Base-by-base conservation (phyloP, 1,140 invertebrate genomes). In the Rhynchophorus ferrugineus region DNA sequence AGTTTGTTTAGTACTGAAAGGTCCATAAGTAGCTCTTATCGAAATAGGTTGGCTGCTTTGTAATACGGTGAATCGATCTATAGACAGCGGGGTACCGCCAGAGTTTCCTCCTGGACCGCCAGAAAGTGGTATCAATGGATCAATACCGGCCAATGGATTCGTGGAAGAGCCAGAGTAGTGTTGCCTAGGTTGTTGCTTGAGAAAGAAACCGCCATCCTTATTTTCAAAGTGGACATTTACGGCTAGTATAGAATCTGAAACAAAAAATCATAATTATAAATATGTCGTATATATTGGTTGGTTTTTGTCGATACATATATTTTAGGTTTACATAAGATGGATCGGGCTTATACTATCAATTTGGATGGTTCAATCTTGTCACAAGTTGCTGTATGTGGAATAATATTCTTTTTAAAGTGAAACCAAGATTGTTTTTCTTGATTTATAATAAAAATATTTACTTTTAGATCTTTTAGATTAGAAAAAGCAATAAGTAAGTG, bases 1-100 rank as follows among this genome's bases (percentile, higher is more conserved):
- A 1, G 89, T 93, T 70, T 94, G 89, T 63, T 92, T 92, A 20
- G 89, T 92, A 54, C 87, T 90, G 71, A 94, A 94, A 1, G 91
- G 91, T 2, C 91, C 91, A 61, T 93, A 94, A 3, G 85, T 89
- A 6, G 90, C 89, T 11, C 89, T 74, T 3, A 95, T 84, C 0
- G 89, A 90, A 1, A 89, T 86, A 3, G 90, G 87, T 52, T 88
- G 81, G 19, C 85, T 87, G 22, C 87, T 88, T 66, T 92, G 87
- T 59, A 93, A 82, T 2, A 93, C 87, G 5, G 89, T 91, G 66
- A 95, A 93, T 34, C 87, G 81, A 70, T 88, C 83, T 45, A 85
- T 74, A 34, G 85, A 86, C 8, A 89, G 71, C 1, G 81, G 67
- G 80, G 77, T 20, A 78, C 78, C 24, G 64, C 58, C 47, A 29